Base-by-base conservation (phyloP, 37 sponge, comb jelly and placozoan genomes). In the Aplysina aerophoba region DNA sequence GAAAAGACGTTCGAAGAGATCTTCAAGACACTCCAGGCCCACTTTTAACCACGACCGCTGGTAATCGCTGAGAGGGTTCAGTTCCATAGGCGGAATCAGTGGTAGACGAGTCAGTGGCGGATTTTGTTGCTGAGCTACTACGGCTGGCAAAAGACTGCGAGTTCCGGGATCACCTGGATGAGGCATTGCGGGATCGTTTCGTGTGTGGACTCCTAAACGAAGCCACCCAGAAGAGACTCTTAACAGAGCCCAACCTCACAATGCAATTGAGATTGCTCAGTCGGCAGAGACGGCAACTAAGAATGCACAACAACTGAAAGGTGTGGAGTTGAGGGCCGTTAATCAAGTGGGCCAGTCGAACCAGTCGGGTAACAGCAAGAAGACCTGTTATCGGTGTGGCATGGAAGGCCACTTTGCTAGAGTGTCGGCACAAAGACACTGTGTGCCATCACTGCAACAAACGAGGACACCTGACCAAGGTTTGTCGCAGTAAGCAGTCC, bases 371-470 rank as follows among this genome's bases (percentile, higher is more conserved):
- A 8, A 11, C 50, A 44, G 50, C 50, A 44, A 8, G 50, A 44
- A 8, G 3, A 8, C 50, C 8, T 44, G 50, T 44, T 44, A 44
- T 8, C 3, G 8, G 3, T 44, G 8, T 44, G 50, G 50, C 50
- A 44, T 11, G 50, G 8, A 44, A 8, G 50, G 50, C 50, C 50
- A 44, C 50, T 44, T 44, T 3, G 50, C 50, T n/a, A n/a, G n/a
- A 11, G 39, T 73, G 74, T 31, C 31, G 20, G 39, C 41, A 38
- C 74, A 73, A 73, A 31, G 74, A 73, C 39, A 73, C 39, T 15
- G 74, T 73, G 11, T 73, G 74, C 37, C 74, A 73, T 31, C 8
- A 40, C 12, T 73, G 38, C 74, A 37, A 73, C 20, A 73, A 73
- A 37, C 20, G 31, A 30, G 74, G 74, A 8, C 74, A 73, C 37